phyloP scores from a whole-genome alignment of 2,113 vertebrate genomes.

The Equus przewalskii region DNA sequence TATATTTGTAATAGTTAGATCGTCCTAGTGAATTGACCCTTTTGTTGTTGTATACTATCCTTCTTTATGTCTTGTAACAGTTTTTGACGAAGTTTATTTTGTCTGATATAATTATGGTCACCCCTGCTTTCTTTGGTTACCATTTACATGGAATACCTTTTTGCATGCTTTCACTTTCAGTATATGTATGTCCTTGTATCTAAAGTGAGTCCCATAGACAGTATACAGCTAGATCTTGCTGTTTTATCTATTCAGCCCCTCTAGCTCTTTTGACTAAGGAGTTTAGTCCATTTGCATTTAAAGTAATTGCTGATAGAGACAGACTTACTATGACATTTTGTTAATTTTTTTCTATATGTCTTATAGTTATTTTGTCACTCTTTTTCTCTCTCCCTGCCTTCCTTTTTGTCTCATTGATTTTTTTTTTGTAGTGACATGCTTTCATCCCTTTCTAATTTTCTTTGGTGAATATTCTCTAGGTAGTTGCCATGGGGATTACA shows the following conservation, averaged over 20 bases:
- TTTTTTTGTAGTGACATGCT: background rate
- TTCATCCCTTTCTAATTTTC: slow-evolving; percentile 16
- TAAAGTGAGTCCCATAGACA: background rate
- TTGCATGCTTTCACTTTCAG: background rate
- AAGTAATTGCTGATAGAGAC: slow-evolving; percentile 11
- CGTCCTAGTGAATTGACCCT: background rate
- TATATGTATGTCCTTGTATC: background rate
- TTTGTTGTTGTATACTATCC: background rate
- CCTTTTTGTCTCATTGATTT: background rate
- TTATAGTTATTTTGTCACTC: background rate
- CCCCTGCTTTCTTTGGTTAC: background rate
- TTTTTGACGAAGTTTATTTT: slow-evolving; percentile 8
- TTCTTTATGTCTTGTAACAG: background rate
- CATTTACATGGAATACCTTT: background rate
- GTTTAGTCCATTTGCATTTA: background rate
- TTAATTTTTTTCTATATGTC: background rate
- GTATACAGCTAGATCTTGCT: background rate
- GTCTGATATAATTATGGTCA: background rate
- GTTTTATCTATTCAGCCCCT: background rate
- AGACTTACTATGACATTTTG: background rate
- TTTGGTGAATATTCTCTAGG: background rate
- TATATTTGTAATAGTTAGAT: background rate
- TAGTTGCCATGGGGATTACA: background rate
- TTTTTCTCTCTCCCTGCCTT: background rate
- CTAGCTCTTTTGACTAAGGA: background rate